phyloP scores from a whole-genome alignment of 2,113 vertebrate species.

The Coryphaenoides rupestris region DNA sequence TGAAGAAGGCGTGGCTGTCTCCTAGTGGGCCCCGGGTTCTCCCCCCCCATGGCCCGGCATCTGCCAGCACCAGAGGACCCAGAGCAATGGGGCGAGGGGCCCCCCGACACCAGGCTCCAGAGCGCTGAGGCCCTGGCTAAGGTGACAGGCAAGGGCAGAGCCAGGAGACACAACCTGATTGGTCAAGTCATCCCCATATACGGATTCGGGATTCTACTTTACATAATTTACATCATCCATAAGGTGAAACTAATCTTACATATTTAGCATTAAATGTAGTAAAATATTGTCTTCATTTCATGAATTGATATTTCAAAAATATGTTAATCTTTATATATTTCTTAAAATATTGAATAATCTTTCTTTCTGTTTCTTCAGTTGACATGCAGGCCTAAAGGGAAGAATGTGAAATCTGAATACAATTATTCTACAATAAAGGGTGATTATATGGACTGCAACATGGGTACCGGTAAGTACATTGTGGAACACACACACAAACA shows the following conservation, averaged over 20 bases:
- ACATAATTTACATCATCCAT: conserved; percentile 91
- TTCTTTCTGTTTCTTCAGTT: conserved; percentile 71
- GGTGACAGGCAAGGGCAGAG: conserved; percentile 64
- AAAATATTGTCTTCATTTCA: background rate
- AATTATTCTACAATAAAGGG: conserved; percentile 1
- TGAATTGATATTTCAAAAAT: background rate
- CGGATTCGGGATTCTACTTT: conserved; percentile 93
- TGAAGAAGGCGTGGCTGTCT: too few relatives aligned
- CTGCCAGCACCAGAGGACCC: conserved; percentile 58
- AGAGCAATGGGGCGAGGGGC: conserved; percentile 52
- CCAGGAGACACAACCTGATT: conserved; percentile 80
- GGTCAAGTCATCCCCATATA: conserved; percentile 92
- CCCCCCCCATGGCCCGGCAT: conserved; percentile 73
- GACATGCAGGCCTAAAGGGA: conserved; percentile 73
- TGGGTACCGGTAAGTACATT: conserved; percentile 44
- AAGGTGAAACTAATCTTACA: conserved; percentile 72
- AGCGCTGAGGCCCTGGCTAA: conserved; percentile 78
- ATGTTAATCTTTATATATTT: background rate
- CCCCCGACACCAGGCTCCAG: conserved; percentile 68
- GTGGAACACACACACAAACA: too few relatives aligned
- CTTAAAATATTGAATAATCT: too few relatives aligned
- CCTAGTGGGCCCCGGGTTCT: conserved; percentile 80
- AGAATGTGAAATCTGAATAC: conserved; percentile 32
- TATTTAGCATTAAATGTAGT: too few relatives aligned
- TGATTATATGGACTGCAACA: conserved; percentile 7